Evolutionary conservation across 1,140 invertebrate species (phyloP).

Genomic region (Pseudomyrmex concolor): DNA sequence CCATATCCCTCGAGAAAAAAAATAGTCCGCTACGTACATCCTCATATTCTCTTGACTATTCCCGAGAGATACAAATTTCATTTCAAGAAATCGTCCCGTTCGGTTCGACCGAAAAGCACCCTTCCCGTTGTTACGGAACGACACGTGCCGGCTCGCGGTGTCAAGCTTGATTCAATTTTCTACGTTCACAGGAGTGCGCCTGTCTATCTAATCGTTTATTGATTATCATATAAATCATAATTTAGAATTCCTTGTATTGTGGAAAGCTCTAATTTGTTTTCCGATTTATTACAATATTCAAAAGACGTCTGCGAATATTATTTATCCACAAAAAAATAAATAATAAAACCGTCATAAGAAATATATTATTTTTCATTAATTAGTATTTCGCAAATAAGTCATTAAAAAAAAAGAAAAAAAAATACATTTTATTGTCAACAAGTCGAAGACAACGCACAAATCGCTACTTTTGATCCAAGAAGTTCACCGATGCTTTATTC

Average conservation of each 20-base stretch:
- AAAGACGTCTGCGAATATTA: too few species aligned
- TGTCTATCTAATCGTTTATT: too few species aligned
- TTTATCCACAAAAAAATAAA: too few species aligned
- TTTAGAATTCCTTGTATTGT: too few species aligned
- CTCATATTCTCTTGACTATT: constrained; percentile 22
- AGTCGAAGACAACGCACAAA: not conserved
- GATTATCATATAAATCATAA: too few species aligned
- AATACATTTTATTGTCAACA: too few species aligned
- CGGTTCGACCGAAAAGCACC: not conserved
- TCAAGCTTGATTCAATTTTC: not conserved
- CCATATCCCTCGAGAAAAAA: constrained; percentile 4
- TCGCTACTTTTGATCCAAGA: not conserved
- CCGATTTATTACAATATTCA: too few species aligned
- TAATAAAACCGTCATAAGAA: too few species aligned
- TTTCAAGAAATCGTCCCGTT: not conserved
- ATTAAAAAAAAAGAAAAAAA: too few species aligned
- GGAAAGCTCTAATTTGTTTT: too few species aligned
- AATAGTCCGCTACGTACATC: not conserved
- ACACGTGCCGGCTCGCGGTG: not conserved
- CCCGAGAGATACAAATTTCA: not conserved
- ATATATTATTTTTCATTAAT: too few species aligned
- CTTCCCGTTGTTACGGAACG: not conserved
- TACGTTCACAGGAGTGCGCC: not conserved
- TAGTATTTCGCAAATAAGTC: too few species aligned
- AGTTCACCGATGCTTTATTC: not conserved